Conservation (phyloP, 2,797 vertebrate species). For the Scyliorhinus canicula region DNA sequence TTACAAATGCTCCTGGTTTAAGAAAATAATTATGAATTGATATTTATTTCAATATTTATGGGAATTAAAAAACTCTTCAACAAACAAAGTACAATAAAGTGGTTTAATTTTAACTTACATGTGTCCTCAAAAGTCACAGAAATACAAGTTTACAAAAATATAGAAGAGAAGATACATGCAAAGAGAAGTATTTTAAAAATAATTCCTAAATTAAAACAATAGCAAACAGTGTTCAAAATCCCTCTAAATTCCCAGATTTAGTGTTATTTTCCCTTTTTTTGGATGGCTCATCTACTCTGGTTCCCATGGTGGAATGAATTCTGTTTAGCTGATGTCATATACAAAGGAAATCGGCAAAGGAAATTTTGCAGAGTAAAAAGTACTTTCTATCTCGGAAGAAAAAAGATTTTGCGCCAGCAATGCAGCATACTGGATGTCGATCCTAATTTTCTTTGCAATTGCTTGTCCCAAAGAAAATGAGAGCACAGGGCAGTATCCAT, state of each 20-base stretch:
- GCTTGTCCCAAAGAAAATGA: not conserved
- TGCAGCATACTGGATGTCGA: not conserved
- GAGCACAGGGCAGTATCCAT: not conserved
- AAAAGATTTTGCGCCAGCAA: not conserved
- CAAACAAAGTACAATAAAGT: not conserved
- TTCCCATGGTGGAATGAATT: not conserved
- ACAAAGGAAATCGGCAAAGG: not conserved
- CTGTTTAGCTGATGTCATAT: not conserved
- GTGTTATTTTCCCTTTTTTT: not conserved
- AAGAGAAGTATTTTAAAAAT: not conserved
- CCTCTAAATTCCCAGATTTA: not conserved
- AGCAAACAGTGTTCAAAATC: not conserved
- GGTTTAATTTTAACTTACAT: not conserved
- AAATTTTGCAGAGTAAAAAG: not conserved
- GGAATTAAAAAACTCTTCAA: not conserved
- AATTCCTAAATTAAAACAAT: not conserved
- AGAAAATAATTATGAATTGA: slow-evolving; percentile 43
- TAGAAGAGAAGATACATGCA: not conserved
- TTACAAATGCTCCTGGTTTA: slow-evolving; percentile 82
- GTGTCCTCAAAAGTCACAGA: not conserved
- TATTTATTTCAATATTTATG: not conserved
- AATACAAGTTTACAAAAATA: not conserved
- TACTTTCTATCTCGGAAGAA: not conserved
- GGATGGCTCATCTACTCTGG: not conserved
- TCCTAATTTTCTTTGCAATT: not conserved